Evolutionary conservation across 2,888 invertebrate species (phyloP).

Genomic region (Macaria notata): DNA sequence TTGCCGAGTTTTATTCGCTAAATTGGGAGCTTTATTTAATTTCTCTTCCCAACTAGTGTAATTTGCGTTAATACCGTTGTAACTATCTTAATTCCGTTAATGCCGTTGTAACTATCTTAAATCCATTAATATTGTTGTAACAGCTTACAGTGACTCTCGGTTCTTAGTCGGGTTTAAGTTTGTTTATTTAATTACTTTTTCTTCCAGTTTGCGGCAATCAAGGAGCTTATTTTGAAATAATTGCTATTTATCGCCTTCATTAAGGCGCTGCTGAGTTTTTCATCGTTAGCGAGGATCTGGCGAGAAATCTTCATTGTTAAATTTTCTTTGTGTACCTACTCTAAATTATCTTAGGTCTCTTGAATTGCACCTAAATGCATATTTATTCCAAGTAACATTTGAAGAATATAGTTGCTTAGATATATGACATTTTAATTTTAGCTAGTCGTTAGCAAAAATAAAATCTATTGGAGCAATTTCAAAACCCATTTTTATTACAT

Average conservation of each 20-base stretch:
- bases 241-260: constrained; percentile 20
- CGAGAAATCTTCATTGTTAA: constrained; percentile 5
- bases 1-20: constrained; percentile 4
- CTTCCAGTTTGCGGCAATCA: constrained; percentile 12
- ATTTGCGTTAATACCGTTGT: constrained; percentile 3
- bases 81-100: constrained; percentile 1
- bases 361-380: too few relatives aligned
- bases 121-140: constrained; percentile 3
- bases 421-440: too few relatives aligned
- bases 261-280: constrained; percentile 9
- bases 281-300: constrained; percentile 4
- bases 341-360: too few relatives aligned
- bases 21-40: constrained; percentile 15
- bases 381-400: too few relatives aligned
- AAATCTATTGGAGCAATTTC: too few relatives aligned
- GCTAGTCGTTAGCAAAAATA: too few relatives aligned
- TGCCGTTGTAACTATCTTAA: constrained; percentile 8
- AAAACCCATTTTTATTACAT: too few relatives aligned
- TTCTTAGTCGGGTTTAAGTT: constrained; percentile 1
- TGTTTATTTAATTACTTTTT: constrained; percentile 18
- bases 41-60: constrained; percentile 6
- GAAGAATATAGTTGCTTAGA: too few relatives aligned
- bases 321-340: background rate
- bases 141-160: too few relatives aligned
- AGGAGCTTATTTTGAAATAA: constrained; percentile 18